Percentiles rank a stretch among this genome's conserved stretches.
phyloP scores from a whole-genome alignment of 1,140 invertebrate species.

The Telenomus remus region DNA sequence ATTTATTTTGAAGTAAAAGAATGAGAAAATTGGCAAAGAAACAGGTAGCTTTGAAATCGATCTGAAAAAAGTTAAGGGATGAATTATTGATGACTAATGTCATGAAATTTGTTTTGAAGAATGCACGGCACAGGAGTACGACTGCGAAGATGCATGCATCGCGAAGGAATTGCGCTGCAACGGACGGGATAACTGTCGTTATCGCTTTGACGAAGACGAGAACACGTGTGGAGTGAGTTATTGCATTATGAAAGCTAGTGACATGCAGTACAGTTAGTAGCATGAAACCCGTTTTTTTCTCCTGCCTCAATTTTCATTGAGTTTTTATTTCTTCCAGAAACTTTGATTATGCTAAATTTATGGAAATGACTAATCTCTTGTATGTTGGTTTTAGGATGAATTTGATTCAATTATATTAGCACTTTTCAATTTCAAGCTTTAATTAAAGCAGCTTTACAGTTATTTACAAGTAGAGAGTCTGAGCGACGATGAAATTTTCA shows the following conservation, averaged over 20 bases:
- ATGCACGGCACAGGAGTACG: constrained; percentile 81
- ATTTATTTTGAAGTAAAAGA: too few relatives aligned
- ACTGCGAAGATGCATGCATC: constrained; percentile 92
- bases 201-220: constrained; percentile 87
- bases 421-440: too few relatives aligned
- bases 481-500: background rate
- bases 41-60: too few relatives aligned
- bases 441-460: background rate
- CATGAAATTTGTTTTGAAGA: constrained; percentile 59
- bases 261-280: constrained; percentile 9
- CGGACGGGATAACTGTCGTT: constrained; percentile 84
- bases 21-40: too few relatives aligned
- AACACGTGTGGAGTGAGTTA: constrained; percentile 81
- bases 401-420: too few relatives aligned
- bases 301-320: background rate
- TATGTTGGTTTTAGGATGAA: too few relatives aligned
- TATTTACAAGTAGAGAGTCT: background rate
- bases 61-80: background rate
- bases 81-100: background rate
- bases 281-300: constrained; percentile 36
- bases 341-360: too few relatives aligned
- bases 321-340: too few relatives aligned
- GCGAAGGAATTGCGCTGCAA: constrained; percentile 83
- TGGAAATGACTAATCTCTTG: too few relatives aligned
- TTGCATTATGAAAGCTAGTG: constrained; percentile 35